A percentile compares a stretch with the other conserved stretches of the same genome.
phyloP scores from a whole-genome alignment of 2,113 vertebrate species.

The Elephantulus edwardii region DNA sequence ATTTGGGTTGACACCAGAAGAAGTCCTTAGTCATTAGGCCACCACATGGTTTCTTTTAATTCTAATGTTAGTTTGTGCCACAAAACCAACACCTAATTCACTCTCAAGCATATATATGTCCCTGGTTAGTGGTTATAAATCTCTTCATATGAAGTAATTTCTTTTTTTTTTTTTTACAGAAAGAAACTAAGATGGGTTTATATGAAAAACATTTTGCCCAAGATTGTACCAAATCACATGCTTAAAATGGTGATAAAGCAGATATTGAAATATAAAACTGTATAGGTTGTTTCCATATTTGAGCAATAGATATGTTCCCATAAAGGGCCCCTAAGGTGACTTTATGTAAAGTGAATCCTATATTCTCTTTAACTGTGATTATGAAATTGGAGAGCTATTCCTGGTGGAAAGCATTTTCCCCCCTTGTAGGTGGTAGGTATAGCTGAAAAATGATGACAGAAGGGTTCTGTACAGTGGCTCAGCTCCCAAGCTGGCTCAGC shows the following conservation, averaged over 20 bases:
- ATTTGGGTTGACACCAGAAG: too few species aligned
- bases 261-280: not conserved
- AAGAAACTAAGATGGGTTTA: not conserved
- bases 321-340: slow-evolving; percentile 17
- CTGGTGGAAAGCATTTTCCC: not conserved
- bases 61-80: not conserved
- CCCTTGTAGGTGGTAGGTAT: not conserved
- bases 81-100: too few species aligned
- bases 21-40: too few species aligned
- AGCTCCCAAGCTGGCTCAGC: not conserved
- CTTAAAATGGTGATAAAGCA: not conserved
- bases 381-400: slow-evolving; percentile 1
- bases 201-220: not conserved
- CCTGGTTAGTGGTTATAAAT: not conserved
- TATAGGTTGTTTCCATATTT: not conserved
- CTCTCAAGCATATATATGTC: not conserved
- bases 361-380: slow-evolving; percentile 12
- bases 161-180: not conserved
- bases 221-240: not conserved
- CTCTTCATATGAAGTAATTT: not conserved
- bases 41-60: too few species aligned
- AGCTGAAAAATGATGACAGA: not conserved
- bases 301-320: not conserved
- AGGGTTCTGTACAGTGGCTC: not conserved
- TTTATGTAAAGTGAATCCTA: not conserved